These are phyloP conservation scores for Coregonus ussuriensis DNA, from an alignment of 2,797 vertebrate species.

Conservation along the genomic window DNA sequence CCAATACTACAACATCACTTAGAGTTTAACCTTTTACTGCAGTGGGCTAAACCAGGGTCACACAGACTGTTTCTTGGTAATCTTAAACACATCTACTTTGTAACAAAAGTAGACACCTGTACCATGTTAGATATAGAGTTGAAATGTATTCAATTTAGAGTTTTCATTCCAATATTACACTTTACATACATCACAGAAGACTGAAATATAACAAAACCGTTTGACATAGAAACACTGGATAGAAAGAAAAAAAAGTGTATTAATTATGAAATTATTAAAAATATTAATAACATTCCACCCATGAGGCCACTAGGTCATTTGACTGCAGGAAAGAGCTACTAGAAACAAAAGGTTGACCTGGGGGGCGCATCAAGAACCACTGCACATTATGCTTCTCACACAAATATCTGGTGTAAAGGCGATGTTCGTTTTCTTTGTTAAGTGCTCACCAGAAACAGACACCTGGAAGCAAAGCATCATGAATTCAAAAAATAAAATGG, in stretches of 20 bases:
- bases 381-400: slow-evolving; percentile 45
- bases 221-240: too few species aligned
- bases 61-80: slow-evolving; percentile 11
- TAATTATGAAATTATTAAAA: too few species aligned
- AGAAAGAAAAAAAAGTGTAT: too few species aligned
- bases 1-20: slow-evolving; percentile 52
- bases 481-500: neutral
- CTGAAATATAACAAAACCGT: too few species aligned
- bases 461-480: neutral
- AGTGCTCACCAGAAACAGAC: neutral
- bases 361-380: slow-evolving; percentile 53
- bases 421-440: neutral
- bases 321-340: neutral
- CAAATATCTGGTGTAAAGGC: neutral
- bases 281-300: too few species aligned
- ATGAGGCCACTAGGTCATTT: too few species aligned
- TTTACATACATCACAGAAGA: too few species aligned
- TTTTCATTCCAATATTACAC: too few species aligned
- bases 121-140: too few species aligned
- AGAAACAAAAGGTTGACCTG: slow-evolving; percentile 49
- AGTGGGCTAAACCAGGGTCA: too few species aligned
- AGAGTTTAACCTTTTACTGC: neutral
- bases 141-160: too few species aligned
- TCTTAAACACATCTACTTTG: slow-evolving; percentile 46
- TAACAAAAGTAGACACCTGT: too few species aligned